Base-by-base conservation (phyloP, 2,888 invertebrate species). In the Bursaphelenchus okinawaensis region DNA sequence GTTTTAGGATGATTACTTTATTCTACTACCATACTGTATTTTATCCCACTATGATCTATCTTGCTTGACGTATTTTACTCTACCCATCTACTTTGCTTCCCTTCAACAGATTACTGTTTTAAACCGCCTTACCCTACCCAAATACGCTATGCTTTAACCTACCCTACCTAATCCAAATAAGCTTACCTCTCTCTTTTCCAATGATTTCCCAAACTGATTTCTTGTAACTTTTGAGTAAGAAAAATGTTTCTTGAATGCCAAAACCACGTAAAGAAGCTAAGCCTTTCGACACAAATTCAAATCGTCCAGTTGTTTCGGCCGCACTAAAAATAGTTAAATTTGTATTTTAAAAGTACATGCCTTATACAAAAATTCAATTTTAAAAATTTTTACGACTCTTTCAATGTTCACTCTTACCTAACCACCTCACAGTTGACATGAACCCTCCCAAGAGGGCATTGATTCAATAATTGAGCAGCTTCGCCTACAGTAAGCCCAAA, bases 131-230 rank as follows among this genome's bases (percentile, higher is more conserved):
- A n/a, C n/a, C n/a, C n/a, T n/a, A n/a, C n/a, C n/a, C n/a, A n/a
- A n/a, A n/a, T n/a, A n/a, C n/a, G n/a, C n/a, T n/a, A n/a, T n/a
- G n/a, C n/a, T n/a, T n/a, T n/a, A n/a, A n/a, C n/a, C n/a, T n/a
- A n/a, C n/a, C n/a, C n/a, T n/a, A n/a, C n/a, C n/a, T n/a, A n/a
- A n/a, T n/a, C n/a, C n/a, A n/a, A n/a, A n/a, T n/a, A n/a, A n/a
- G 16, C 56, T 23, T 24, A 76, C 78, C 77, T 70, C 78, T 62
- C 22, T 68, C 66, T 8, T 70, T 57, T 28, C 72, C 69, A 52
- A 78, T 74, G 31, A 79, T 78, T 68, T 79, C 79, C 79, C 79
- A 79, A 57, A 79, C 71, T 23, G 79, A 79, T 52, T 75, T 68
- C 68, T 79, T 79, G 55, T 65, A 71, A 57, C 76, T 77, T 31